phyloP scores from a whole-genome alignment of 2,113 vertebrate genomes.

The Vulpes lagopus region DNA sequence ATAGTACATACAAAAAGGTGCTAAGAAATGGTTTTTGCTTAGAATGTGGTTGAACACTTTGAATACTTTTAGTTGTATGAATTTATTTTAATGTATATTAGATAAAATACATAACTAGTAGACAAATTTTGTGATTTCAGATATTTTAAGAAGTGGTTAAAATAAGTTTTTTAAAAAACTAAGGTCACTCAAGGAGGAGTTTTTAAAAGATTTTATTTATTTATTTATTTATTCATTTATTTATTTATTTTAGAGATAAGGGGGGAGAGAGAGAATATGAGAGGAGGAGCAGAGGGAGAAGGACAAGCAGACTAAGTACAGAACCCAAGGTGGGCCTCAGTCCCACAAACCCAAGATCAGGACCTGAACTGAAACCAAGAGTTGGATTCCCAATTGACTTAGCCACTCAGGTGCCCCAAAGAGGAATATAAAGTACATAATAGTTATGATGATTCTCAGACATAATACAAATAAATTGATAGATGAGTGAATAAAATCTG shows the following conservation, averaged over 20 bases:
- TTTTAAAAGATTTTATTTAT: background rate
- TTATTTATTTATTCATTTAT: too few relatives aligned
- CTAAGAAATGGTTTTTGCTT: background rate
- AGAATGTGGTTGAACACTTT: background rate
- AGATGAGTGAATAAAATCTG: background rate
- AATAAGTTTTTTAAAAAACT: background rate
- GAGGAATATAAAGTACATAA: background rate
- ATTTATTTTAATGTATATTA: background rate
- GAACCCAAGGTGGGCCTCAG: background rate
- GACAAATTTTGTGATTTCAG: background rate
- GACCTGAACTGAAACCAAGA: background rate
- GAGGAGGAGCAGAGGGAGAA: background rate
- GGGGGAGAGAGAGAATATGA: background rate
- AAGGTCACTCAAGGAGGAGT: conserved; percentile 7
- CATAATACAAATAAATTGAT: background rate
- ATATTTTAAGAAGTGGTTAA: background rate
- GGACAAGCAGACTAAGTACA: background rate
- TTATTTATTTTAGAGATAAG: background rate
- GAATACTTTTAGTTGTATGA: background rate
- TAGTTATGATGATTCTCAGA: background rate
- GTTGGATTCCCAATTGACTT: background rate
- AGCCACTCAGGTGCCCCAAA: background rate
- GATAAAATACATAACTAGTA: background rate
- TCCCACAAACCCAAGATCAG: background rate
- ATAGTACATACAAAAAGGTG: background rate